A percentile compares a stretch with the other conserved stretches of the same genome.
These are phyloP conservation scores for Xenopus borealis DNA, from an alignment of 2,113 vertebrate genomes.

Conservation along the genomic window DNA sequence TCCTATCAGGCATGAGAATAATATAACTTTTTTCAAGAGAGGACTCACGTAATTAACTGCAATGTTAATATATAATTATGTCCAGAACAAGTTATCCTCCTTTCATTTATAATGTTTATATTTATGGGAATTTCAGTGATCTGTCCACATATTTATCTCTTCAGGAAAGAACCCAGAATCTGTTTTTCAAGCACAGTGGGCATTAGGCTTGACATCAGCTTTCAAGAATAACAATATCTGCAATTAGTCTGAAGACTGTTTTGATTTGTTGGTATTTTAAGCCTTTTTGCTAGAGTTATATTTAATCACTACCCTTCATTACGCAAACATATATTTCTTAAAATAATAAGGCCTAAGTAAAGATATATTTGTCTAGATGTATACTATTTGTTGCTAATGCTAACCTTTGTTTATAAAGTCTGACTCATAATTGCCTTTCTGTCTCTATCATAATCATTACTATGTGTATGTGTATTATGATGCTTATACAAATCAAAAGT, in stretches of 20 bases:
- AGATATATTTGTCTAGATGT: conserved; percentile 29
- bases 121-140: conserved; percentile 43
- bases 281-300: conserved; percentile 23
- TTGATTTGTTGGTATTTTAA: conserved; percentile 39
- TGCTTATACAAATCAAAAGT: conserved; percentile 32
- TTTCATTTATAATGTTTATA: conserved; percentile 29
- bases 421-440: conserved; percentile 31
- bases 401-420: conserved; percentile 36
- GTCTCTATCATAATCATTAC: conserved; percentile 10
- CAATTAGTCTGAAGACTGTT: conserved; percentile 40
- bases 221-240: conserved; percentile 42
- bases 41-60: conserved; percentile 8
- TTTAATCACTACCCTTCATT: conserved; percentile 31
- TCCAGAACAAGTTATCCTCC: conserved; percentile 12
- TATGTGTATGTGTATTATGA: conserved; percentile 17
- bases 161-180: conserved; percentile 37
- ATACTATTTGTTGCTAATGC: conserved; percentile 37
- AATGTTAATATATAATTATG: conserved; percentile 18
- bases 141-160: conserved; percentile 39
- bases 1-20: not conserved
- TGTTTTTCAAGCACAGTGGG: conserved; percentile 39
- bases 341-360: conserved; percentile 42
- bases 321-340: conserved; percentile 33
- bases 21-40: not conserved
- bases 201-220: conserved; percentile 41